Base-by-base conservation (phyloP, 1,140 invertebrate genomes). In the Holotrichia oblita region DNA sequence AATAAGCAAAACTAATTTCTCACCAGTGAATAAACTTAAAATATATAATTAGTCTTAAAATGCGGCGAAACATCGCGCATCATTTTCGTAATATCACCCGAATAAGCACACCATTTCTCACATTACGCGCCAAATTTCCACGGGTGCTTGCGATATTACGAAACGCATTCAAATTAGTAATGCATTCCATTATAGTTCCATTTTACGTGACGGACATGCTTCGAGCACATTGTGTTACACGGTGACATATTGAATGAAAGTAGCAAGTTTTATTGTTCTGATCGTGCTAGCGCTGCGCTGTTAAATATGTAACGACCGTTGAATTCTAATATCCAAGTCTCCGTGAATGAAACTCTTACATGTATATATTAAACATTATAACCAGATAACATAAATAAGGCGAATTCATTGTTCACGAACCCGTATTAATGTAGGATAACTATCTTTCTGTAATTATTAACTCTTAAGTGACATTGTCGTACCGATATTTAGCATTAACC, bases 401-500 rank as follows among this genome's bases (percentile, higher is more conserved):
- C 27, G 22, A 69, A 69, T 34, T 69, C 61, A 69, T 69, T 69
- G 22, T 69, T 10, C 61, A 27, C 27, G 48, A 55, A 55, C 17
- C 8, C 61, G 59, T 14, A 3, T 17, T 69, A 69, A 69, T 48
- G 61, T 55, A 69, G 61, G 22, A 69, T 69, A 34, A 34, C 27
- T 34, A 69, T 69, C 61, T 69, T 69, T 69, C 22, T 12, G 9
- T 9, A 69, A 69, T 69, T 69, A 34, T 69, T 34, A 14, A 34
- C 27, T 34, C 61, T n/a, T 27, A 14, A 17, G 61, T 34, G 61
- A 69, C 61, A 69, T 69, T 69, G 61, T 69, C 61, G 22, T 69
- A 69, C 22, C 27, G 10, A 69, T 69, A 69, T 12, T 69, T 27
- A 24, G 22, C 61, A 20, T 27, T 69, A 69, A 34, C 61, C 61